Conservation (phyloP, 2,113 vertebrate genomes). For the Lagenorhynchus albirostris region DNA sequence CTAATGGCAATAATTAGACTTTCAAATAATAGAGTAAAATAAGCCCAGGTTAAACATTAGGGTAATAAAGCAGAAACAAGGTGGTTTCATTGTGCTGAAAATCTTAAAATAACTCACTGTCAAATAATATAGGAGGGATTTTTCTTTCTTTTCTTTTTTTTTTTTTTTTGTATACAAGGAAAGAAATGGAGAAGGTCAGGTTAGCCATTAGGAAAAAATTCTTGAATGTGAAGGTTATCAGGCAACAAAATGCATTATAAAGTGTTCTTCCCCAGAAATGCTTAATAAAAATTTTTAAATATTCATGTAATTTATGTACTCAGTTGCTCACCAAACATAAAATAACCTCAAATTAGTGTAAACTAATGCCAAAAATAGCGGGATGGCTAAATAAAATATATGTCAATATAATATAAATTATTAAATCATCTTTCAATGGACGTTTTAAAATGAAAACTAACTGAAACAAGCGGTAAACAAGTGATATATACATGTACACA, state of each 20-base stretch:
- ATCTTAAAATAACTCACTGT: background rate
- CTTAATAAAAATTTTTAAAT: background rate
- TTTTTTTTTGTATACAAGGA: background rate
- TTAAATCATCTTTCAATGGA: background rate
- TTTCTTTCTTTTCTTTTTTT: background rate
- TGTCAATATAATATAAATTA: background rate
- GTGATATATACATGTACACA: background rate
- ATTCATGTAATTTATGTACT: background rate
- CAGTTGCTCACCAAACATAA: background rate
- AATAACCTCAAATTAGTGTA: background rate
- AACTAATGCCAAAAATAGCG: background rate
- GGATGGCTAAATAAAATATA: background rate
- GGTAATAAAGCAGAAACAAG: background rate
- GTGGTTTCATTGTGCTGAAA: background rate
- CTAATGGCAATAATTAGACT: background rate
- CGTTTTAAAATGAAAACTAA: background rate
- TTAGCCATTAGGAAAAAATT: background rate
- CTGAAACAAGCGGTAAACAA: background rate
- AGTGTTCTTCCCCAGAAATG: background rate
- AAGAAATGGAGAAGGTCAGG: background rate
- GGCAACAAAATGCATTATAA: background rate
- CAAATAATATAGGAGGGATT: background rate
- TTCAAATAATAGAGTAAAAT: conserved; percentile 4
- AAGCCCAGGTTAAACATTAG: background rate
- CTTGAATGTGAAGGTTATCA: background rate